phyloP scores from a whole-genome alignment of 2,888 invertebrate genomes.

The Pomacea canaliculata region DNA sequence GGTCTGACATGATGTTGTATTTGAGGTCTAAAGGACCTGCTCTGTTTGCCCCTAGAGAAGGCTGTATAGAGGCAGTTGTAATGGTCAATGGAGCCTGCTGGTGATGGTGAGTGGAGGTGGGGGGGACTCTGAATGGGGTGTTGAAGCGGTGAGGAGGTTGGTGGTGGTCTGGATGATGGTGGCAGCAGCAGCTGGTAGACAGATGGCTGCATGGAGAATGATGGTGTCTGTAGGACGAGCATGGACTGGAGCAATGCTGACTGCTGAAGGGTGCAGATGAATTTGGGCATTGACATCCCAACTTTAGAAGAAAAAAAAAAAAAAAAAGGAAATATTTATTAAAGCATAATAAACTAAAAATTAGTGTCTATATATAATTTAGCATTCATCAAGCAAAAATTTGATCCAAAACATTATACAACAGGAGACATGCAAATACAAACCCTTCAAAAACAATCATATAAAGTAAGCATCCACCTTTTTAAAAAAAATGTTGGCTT shows the following conservation, averaged over 20 bases:
- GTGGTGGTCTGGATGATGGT: constrained; percentile 5
- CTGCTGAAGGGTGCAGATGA: neutral
- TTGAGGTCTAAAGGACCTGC: no score
- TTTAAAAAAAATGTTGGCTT: no score
- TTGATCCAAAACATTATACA: no score
- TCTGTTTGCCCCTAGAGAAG: neutral
- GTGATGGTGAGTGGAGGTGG: constrained; percentile 7
- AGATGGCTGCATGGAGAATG: constrained; percentile 5
- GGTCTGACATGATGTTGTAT: no score
- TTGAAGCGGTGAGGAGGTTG: constrained; percentile 5
- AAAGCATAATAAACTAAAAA: no score
- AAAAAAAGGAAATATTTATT: no score
- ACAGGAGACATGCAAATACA: no score
- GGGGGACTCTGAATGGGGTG: neutral
- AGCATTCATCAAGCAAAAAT: no score
- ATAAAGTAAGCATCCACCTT: no score
- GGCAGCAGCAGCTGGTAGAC: constrained; percentile 8
- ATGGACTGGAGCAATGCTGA: constrained; percentile 8
- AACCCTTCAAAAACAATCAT: no score
- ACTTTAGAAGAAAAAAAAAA: no score
- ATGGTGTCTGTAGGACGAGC: constrained; percentile 8
- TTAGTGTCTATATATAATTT: no score
- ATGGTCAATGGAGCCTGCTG: neutral
- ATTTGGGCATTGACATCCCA: neutral
- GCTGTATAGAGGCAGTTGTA: neutral